Evolutionary conservation across 2,888 invertebrate species (phyloP), one percentile per base, ranked within the genome.

Genomic region (Pseudolycoriella hygida): DNA sequence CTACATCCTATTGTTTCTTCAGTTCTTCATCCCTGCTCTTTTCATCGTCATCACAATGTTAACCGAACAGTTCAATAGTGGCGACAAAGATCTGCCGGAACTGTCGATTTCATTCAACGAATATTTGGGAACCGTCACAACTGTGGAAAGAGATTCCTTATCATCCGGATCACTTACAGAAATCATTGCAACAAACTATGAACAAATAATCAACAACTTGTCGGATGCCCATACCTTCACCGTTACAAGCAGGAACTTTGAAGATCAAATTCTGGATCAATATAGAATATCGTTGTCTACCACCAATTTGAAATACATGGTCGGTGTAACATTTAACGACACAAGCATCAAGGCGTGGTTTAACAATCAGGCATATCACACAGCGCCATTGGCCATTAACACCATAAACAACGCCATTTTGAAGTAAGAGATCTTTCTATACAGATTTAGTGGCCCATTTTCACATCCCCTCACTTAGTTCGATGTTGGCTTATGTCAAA

Each of bases 311-410:
- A 62, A 62, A 17, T 67, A 77, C 50, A 56, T 79, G 47, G 69
- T 69, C 1, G 78, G 76, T 0, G 75, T 76, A 0, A 70, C 73
- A 0, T 25, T 25, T 8, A 55, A 61, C 1, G 17, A 6, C 17
- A 19, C 30, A 11, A 19, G 39, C 0, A 25, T 25, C 8, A 8
- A 25, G 25, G 80, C 77, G 0, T 78, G 79, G 73, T 81, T 84
- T 61, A 87, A 86, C 55, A 84, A 83, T 57, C 80, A 84, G 55
- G 80, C 83, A 0, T 77, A 74, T 54, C 88, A 88, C 57, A 74
- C 78, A 40, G 73, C 80, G 1, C 78, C 80, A 0, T 68, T 77
- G 1, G 69, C 82, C 0, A 60, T 86, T 3, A 72, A 75, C 42
- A 59, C 76, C 12, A 62, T 78, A 1, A 72, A 82, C 53, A 71